Base-by-base conservation (phyloP, 2,797 vertebrate species). In the Rhinatrema bivittatum region DNA sequence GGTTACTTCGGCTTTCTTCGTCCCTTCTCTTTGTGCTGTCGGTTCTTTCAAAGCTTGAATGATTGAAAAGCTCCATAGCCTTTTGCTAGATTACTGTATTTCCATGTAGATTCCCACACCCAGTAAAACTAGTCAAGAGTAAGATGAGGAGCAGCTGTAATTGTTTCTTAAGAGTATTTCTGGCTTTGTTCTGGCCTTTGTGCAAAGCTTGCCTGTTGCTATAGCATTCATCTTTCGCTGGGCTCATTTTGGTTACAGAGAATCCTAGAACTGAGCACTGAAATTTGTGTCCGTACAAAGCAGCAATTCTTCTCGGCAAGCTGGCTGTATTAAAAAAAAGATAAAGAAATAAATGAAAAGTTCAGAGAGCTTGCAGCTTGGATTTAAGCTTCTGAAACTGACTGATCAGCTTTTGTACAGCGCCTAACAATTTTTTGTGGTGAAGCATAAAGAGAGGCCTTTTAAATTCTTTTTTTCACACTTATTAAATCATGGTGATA, bases 261-360 rank as follows among this genome's bases (percentile, higher is more conserved):
- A 70, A 61, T 65, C 63, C 60, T 71, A 49, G 46, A 51, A 72
- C 71, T 61, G 68, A 55, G 50, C 53, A 46, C 56, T 49, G 66
- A 68, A 82, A 81, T 83, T 72, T 74, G 57, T 78, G 63, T 40
- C 65, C 58, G 42, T 48, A 86, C 85, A 88, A 85, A 90, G 82
- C 72, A 25, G 27, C 67, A 65, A 79, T 90, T 87, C 87, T 86
- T 81, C 70, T 62, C 24, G 46, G 62, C 72, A 77, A 68, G 26
- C 23, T 41, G 37, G 35, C 28, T 53, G 25, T 37, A 50, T 32
- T 39, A 32, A 16, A 32, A 34, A n/a, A 42, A 20, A 20, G 16
- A 34, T 33, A 49, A 50, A 31, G 25, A 18, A 48, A 27, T 19
- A 20, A 44, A 60, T 52, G 60, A 70, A 32, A 42, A 32, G 13